phyloP scores from a whole-genome alignment of 2,113 vertebrate species.

The Ammodytes marinus region DNA sequence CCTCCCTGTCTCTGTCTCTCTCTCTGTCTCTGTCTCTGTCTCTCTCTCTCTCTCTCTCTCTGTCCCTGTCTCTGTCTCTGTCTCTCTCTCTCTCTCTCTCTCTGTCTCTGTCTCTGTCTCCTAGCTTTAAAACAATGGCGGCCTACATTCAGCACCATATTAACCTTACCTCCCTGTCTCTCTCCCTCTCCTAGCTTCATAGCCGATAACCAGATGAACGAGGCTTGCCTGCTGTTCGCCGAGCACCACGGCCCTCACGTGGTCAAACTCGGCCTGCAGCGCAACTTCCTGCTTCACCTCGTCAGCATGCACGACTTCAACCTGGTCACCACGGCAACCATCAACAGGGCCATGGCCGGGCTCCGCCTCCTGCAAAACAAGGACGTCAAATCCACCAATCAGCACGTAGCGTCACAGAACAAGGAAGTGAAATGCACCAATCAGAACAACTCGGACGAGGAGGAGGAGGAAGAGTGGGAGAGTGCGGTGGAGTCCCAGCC shows the following conservation, averaged over 20 bases:
- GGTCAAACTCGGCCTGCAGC: constrained; percentile 90
- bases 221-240: constrained; percentile 95
- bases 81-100: not conserved
- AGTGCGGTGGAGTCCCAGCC: constrained; percentile 75
- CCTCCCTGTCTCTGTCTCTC: too few species aligned
- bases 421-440: too few species aligned
- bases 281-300: constrained; percentile 97
- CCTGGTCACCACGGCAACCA: constrained; percentile 93
- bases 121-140: too few species aligned
- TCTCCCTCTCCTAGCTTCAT: constrained; percentile 89
- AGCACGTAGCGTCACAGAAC: too few species aligned
- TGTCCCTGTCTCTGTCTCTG: too few species aligned
- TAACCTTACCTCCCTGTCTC: too few species aligned
- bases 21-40: too few species aligned
- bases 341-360: constrained; percentile 92
- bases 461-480: constrained; percentile 76
- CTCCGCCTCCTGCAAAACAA: constrained; percentile 89
- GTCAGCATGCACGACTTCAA: constrained; percentile 99
- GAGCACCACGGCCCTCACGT: constrained; percentile 91
- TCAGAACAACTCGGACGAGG: constrained; percentile 13
- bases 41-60: too few species aligned
- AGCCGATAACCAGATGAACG: constrained; percentile 99
- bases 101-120: not conserved
- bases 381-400: not conserved
- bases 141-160: too few species aligned